phyloP scores from a whole-genome alignment of 1,140 invertebrate genomes.

The Drosophila nannoptera region DNA sequence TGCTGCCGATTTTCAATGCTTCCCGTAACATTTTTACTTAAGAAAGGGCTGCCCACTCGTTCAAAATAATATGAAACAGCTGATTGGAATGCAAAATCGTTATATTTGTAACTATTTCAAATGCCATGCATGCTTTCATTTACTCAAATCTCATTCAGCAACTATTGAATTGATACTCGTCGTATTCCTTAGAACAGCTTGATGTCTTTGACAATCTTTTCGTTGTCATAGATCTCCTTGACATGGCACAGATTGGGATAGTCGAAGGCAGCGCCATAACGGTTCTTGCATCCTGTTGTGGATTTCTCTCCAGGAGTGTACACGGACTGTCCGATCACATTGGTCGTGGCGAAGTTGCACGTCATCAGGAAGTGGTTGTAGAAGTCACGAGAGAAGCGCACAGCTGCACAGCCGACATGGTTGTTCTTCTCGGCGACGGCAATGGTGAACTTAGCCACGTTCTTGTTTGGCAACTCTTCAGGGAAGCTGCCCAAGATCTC shows the following conservation, averaged over 20 bases:
- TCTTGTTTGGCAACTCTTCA: constrained; percentile 46
- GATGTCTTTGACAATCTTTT: constrained; percentile 46
- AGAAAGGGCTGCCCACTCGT: constrained; percentile 27
- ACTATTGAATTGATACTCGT: background rate
- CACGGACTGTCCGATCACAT: constrained; percentile 42
- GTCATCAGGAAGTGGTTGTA: constrained; percentile 47
- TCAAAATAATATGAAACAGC: background rate
- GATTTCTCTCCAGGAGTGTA: constrained; percentile 44
- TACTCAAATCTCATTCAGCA: background rate
- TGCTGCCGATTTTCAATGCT: constrained; percentile 31
- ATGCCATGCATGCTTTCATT: too few species aligned
- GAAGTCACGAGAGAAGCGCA: constrained; percentile 37
- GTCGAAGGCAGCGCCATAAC: constrained; percentile 44
- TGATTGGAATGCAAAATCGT: constrained; percentile 2
- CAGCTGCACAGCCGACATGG: constrained; percentile 59
- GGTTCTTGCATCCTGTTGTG: constrained; percentile 39
- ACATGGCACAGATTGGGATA: constrained; percentile 54
- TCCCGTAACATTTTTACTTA: constrained; percentile 58
- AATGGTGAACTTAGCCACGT: constrained; percentile 55
- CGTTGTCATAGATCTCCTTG: constrained; percentile 67
- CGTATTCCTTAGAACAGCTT: constrained; percentile 14
- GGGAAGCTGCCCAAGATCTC: constrained; percentile 59
- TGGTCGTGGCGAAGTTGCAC: constrained; percentile 46
- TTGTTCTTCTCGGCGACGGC: constrained; percentile 47
- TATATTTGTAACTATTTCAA: constrained; percentile 1